Evolutionary conservation across 2,797 vertebrate genomes (phyloP).

Genomic region (Spizella passerina): DNA sequence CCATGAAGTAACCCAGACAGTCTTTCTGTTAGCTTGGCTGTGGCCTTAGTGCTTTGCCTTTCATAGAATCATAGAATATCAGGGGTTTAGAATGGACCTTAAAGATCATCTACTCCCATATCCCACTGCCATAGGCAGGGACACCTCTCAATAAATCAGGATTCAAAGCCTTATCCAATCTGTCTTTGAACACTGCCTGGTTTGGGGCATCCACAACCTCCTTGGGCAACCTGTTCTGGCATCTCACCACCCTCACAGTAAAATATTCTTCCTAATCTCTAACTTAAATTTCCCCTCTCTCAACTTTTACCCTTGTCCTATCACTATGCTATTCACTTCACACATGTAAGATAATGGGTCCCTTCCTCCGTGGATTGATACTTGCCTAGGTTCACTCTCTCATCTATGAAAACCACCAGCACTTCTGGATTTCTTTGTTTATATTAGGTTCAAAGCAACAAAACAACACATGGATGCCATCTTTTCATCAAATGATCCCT

Average conservation of each 20-base stretch:
- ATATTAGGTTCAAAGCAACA: background rate
- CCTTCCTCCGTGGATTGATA: background rate
- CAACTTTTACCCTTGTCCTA: background rate
- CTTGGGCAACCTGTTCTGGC: background rate
- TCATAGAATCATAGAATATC: background rate
- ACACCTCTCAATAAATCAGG: background rate
- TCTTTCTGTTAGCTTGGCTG: background rate
- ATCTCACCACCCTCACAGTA: background rate
- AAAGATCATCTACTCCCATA: background rate
- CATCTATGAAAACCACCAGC: background rate
- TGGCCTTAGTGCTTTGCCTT: background rate
- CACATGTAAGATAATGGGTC: background rate
- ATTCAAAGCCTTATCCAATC: background rate
- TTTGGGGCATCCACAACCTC: background rate
- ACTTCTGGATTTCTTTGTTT: background rate
- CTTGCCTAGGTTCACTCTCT: background rate
- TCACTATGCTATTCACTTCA: background rate
- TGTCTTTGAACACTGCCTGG: background rate
- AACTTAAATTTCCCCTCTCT: background rate
- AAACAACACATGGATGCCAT: background rate
- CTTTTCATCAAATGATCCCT: background rate
- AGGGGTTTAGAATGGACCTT: background rate
- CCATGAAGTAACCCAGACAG: background rate
- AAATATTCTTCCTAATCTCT: background rate
- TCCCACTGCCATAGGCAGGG: background rate